Evolutionary conservation across 2,797 vertebrate species (phyloP), one percentile per base, ranked within the genome.

Genomic region (Syncerus caffer): DNA sequence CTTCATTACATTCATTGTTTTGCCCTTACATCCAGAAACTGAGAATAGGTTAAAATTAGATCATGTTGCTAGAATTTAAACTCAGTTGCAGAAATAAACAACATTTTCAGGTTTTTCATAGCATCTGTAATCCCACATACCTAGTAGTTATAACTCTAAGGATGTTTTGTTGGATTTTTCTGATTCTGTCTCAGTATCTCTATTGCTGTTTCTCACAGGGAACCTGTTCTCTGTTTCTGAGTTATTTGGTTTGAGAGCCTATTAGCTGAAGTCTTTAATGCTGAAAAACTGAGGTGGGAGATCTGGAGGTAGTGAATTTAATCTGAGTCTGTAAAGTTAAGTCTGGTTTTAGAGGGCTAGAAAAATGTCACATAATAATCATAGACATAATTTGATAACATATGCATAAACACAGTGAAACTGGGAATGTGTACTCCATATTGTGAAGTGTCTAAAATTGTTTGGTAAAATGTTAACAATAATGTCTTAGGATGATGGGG

Each of bases 1-100:
- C 34, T 87, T 90, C 71, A 76, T 90, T 89, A 57, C 58, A 71
- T 64, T 95, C 38, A 64, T 80, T 95, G 42, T 97, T 98, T 96
- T 83, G 16, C 5, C 34, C 4, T 34, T 76, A 25, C n/a, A 76
- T 85, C 17, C 91, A 90, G 76, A 90, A 94, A 88, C n/a, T 92
- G 51, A 87, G 23, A 53, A 85, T 25, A 83, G 47, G 31, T 92
- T 89, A 83, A 83, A 60, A 45, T 93, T 90, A 96, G 58, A 88
- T 95, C 38, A 27, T 93, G 84, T 94, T 96, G 58, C 85, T 94
- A 87, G 53, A 96, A 64, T 91, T 64, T 83, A 62, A 94, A 62
- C 57, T 93, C 45, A 71, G 0, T 86, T 95, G 67, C 55, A 96
- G 25, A 93, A 34, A 55, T 93, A 85, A 85, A 79, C n/a, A 90